Evolutionary conservation across 2,113 vertebrate species (phyloP), one percentile per base, ranked within the genome.

Genomic region (Diadophis punctatus): DNA sequence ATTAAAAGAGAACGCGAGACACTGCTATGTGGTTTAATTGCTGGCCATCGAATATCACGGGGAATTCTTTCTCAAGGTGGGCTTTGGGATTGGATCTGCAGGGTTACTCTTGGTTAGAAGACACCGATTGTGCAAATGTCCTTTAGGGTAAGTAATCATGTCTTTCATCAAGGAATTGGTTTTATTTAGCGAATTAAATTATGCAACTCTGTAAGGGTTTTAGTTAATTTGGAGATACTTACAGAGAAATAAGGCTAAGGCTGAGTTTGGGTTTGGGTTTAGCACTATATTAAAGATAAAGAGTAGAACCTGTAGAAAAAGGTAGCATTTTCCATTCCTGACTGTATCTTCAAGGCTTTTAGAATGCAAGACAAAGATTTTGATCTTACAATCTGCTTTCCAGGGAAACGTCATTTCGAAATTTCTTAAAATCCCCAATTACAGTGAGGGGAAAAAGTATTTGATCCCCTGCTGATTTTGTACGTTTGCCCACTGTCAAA

Each of bases 101-200:
- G 85, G 49, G 49, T 87, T 68, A 52, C 34, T 10, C 52, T 20
- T 6, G 30, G 30, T 86, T 87, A 55, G 91, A 39, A 63, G 12
- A 68, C 1, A 52, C 4, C 8, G 3, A 43, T 22, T 43, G 74
- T 80, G 74, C 34, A 80, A 80, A 80, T 80, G 34, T 22, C 90
- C n/a, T 39, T 84, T 88, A 93, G 56, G 92, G 89, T 93, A 55
- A 93, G 92, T 93, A 68, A 25, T 4, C 0, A 11, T 25, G 12
- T 53, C 10, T 58, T 68, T 39, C 4, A 14, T 87, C 46, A 11
- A 86, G 56, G 34, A n/a, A 87, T 43, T 11, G 55, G 34, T 52
- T 2, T 9, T 58, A 4, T 22, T 5, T 14, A 86, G 48, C 1
- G 3, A n/a, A n/a, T 23, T 18, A 30, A 52, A 60, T 56, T 34